These are phyloP conservation scores for Rhabditoides inermis DNA, from an alignment of 2,888 invertebrate species.

Conservation along the genomic window DNA sequence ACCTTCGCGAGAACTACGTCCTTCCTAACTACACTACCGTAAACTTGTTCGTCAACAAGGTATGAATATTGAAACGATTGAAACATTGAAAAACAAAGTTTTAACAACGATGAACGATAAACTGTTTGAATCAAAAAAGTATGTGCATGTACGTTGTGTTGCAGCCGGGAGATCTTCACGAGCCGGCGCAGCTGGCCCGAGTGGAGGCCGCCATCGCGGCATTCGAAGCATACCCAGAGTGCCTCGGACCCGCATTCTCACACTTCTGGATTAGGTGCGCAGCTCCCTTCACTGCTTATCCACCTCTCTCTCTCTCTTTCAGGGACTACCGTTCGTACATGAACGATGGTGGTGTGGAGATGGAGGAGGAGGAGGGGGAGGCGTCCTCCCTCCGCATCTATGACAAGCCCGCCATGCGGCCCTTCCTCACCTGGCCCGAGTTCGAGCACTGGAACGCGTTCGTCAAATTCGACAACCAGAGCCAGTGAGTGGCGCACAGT, in stretches of 20 bases:
- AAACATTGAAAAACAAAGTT: background rate
- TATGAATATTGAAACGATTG: slow-evolving; percentile 6
- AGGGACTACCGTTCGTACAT: slow-evolving; percentile 26
- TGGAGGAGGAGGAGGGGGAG: slow-evolving; percentile 13
- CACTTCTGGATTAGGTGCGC: slow-evolving; percentile 37
- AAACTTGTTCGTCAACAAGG: slow-evolving; percentile 41
- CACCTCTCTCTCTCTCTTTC: slow-evolving; percentile 9
- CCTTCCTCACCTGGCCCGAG: slow-evolving; percentile 46
- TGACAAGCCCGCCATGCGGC: slow-evolving; percentile 19
- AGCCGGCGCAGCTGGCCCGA: slow-evolving; percentile 19
- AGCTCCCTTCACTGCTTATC: slow-evolving; percentile 1
- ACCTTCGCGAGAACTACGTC: slow-evolving; percentile 37
- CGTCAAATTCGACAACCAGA: slow-evolving; percentile 30
- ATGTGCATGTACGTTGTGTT: slow-evolving; percentile 1
- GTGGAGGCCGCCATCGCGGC: slow-evolving; percentile 26
- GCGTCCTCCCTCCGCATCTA: background rate
- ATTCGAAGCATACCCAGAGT: slow-evolving; percentile 40
- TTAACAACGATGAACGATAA: background rate
- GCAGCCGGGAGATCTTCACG: slow-evolving; percentile 34
- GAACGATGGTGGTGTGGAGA: slow-evolving; percentile 9
- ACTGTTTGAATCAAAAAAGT: background rate
- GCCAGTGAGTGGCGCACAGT: slow-evolving; percentile 7
- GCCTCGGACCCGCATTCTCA: slow-evolving; percentile 37
- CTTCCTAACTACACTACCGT: slow-evolving; percentile 43
- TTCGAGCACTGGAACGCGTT: slow-evolving; percentile 46